Evolutionary conservation across 1,140 invertebrate genomes (phyloP), one percentile per base, ranked within the genome.

Genomic region (Ips typographus): DNA sequence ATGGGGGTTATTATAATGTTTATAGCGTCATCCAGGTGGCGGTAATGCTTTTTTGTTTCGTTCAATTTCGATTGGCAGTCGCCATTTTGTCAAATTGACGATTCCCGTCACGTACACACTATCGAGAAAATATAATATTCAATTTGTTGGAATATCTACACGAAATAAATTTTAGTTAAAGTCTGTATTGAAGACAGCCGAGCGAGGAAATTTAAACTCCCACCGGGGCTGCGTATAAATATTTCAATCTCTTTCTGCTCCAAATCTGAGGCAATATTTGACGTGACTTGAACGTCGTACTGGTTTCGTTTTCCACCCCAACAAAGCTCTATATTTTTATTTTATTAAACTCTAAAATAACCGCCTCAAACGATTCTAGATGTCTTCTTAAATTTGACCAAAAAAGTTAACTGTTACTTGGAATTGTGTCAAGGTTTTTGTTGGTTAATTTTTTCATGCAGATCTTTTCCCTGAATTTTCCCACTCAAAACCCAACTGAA

Each of bases 121-220:
- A 67, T 67, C 43, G 52, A 57, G 52, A 69, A 22, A 64, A 68
- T 68, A 68, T 52, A 52, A 59, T 59, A 67, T 68, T 68, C 65
- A 68, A 68, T 68, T 68, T 60, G 44, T 40, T 38, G 56, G 58
- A 60, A 68, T 59, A 68, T 59, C 56, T 68, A 52, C 58, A 52
- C 56, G 52, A 68, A 68, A 60, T 68, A 68, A 60, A 68, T 68
- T 68, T 68, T 49, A 65, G 51, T 65, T 56, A 65, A 64, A 64
- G 63, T 65, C 63, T 56, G 63, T 43, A 65, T 61, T 53, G 58
- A 55, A 61, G 59, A 61, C 40, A 61, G 49, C 57, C 49, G 41
- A 68, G 58, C 39, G 66, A 61, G 59, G 59, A 68, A 68, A 65
- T 65, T 65, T 65, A 56, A 65, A 56, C 63, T 65, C 52, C 51